These are phyloP conservation scores for Musca domestica DNA, from an alignment of 1,140 invertebrate species.

Conservation along the genomic window DNA sequence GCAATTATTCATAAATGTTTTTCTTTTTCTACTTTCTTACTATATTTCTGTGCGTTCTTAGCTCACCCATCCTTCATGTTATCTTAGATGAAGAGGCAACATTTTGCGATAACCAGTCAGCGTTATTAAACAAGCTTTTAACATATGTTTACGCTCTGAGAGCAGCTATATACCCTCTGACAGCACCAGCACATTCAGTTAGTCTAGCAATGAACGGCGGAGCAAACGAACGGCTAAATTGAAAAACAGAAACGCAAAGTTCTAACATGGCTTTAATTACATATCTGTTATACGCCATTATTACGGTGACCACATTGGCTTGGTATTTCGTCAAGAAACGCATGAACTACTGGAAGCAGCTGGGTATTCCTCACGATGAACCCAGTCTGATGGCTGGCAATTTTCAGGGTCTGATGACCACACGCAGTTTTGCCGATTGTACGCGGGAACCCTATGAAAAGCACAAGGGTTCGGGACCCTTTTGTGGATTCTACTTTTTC, in stretches of 20 bases:
- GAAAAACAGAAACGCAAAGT: background rate
- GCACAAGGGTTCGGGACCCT: conserved; percentile 51
- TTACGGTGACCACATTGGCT: background rate
- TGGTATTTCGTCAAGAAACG: conserved; percentile 13
- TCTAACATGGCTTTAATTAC: background rate
- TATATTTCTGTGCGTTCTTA: too few relatives aligned
- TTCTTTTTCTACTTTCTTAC: too few relatives aligned
- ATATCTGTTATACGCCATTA: background rate
- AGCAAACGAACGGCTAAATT: too few relatives aligned
- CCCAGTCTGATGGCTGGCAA: conserved; percentile 11
- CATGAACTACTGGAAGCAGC: conserved; percentile 17
- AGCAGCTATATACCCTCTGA: too few relatives aligned
- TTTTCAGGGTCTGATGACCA: background rate
- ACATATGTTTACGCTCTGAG: too few relatives aligned
- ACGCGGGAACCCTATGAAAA: background rate
- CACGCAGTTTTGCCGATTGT: background rate
- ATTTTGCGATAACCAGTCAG: too few relatives aligned
- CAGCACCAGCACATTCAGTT: too few relatives aligned
- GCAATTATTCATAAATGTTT: too few relatives aligned
- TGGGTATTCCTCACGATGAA: conserved; percentile 13
- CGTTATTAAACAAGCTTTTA: too few relatives aligned
- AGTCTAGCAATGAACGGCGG: too few relatives aligned
- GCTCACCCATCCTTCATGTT: too few relatives aligned
- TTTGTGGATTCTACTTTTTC: conserved; percentile 39
- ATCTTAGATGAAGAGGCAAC: too few relatives aligned